Evolutionary conservation across 2,113 vertebrate species (phyloP), one percentile per base, ranked within the genome.

Genomic region (Bos indicus): DNA sequence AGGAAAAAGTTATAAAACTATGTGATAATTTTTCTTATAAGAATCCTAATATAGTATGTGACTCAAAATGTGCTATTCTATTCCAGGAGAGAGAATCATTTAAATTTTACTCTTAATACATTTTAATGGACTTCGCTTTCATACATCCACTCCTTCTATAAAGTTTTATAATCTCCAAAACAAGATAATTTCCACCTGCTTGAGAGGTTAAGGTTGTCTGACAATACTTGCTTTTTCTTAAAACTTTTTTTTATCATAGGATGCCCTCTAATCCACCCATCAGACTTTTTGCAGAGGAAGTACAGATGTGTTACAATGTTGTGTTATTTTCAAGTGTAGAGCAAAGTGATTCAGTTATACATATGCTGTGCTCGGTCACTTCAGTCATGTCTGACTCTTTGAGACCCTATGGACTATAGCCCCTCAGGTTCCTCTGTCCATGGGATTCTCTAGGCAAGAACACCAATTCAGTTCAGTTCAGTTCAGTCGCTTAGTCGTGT

Each of bases 1-100:
- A 94, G 81, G 95, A 97, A 77, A 93, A 97, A 82, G 51, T 92
- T 97, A 95, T 94, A 91, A 93, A 97, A 74, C 81, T 88, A 46
- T 89, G 80, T 48, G 64, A 33, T 90, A 52, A 36, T 90, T 92
- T 92, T 84, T 93, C 36, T 83, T 95, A 16, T 78, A 96, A 16
- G 77, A 95, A 94, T 85, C 40, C 48, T 81, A 40, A 74, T 82
- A 21, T 88, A n/a, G 80, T 81, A 40, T 91, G 51, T 97, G 97
- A 96, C 51, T 95, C 96, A 96, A 33, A 1, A 54, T 56, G 10
- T 80, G 46, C 80, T 92, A 28, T 95, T 94, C 57, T 90, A 28
- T 96, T 92, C 57, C 83, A 52, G 16, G 92, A 92, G 16, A 17
- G 30, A n/a, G 57, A 81, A 67, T 62, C 51, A 54, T 83, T 97